Evolutionary conservation across 2,888 invertebrate species (phyloP), one percentile per base, ranked within the genome.

Genomic region (Diaperis boleti): DNA sequence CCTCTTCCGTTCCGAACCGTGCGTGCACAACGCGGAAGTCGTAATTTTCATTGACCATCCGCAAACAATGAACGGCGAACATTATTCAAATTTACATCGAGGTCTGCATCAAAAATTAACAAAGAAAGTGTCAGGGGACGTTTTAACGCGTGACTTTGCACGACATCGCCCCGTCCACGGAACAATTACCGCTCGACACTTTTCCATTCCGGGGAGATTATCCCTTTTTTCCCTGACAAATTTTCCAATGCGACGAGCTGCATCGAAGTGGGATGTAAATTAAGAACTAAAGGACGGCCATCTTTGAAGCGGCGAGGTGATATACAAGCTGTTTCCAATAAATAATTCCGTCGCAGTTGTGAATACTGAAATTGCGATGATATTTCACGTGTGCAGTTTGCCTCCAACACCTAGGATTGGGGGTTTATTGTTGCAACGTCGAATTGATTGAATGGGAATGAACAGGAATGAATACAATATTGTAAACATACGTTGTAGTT

Each of bases 21-120:
- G 56, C 45, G 56, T 56, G 56, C 17, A 13, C 18, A 45, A 35
- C 26, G n/a, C 56, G 56, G 55, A 55, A 55, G 56, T 56, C 45
- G 45, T 56, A 44, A 56, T 56, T 56, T 56, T 44, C 56, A 56
- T 56, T 45, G 56, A 56, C 56, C 44, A 45, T 35, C 56, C 35
- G 45, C 41, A 42, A 56, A 56, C 56, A 56, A 55, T 42, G 42
- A 55, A 55, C 31, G 55, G 2, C 15, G 35, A 44, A 45, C 56
- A 56, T 56, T 56, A 56, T 56, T 56, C 45, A 56, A 56, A 56
- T 56, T 56, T 56, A 35, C 56, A 35, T 35, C 41, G 14, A 14
- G 22, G 44, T 45, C 37, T 33, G 14, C 56, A 45, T 45, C 45
- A 44, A 56, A 56, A 56, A 56, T 45, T 56, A 44, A 56, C 45